These are phyloP conservation scores for Flabesymbios commensalis DNA, from an alignment of 2,888 invertebrate species.

Conservation along the genomic window DNA sequence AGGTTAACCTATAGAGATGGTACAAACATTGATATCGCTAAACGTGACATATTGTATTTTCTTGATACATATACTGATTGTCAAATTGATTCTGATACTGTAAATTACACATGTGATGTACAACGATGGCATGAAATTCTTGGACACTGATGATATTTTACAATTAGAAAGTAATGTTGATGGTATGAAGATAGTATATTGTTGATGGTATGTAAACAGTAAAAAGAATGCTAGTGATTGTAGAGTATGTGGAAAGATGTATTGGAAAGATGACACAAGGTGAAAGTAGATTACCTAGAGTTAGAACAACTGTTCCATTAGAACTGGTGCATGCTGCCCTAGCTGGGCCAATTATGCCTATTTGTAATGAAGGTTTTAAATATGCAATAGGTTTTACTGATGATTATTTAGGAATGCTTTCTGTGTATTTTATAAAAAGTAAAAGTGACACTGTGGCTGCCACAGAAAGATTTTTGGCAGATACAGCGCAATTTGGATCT, in stretches of 20 bases:
- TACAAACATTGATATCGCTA: neutral
- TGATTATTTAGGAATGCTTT: constrained; percentile 21
- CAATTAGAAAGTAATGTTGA: too few species aligned
- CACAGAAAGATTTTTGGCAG: constrained; percentile 12
- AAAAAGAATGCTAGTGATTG: constrained; percentile 10
- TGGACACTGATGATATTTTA: too few species aligned
- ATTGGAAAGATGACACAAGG: constrained; percentile 5
- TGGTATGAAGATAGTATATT: too few species aligned
- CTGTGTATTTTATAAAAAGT: constrained; percentile 22
- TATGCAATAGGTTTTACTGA: constrained; percentile 26
- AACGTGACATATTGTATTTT: constrained; percentile 1
- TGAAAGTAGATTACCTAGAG: neutral
- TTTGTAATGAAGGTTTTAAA: constrained; percentile 21
- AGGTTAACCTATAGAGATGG: neutral
- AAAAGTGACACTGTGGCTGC: constrained; percentile 23
- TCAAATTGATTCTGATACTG: constrained; percentile 17
- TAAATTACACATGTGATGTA: constrained; percentile 26
- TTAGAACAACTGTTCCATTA: constrained; percentile 7
- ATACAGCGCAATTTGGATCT: neutral
- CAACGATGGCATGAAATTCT: constrained; percentile 21
- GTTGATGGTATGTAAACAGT: too few species aligned
- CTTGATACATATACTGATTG: neutral
- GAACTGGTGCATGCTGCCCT: constrained; percentile 17
- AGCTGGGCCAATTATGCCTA: constrained; percentile 17
- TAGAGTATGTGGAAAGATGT: neutral